A percentile compares a stretch with the other conserved stretches of the same genome.
phyloP scores from a whole-genome alignment of 2,888 invertebrate species.

The Thymelicus acteon region DNA sequence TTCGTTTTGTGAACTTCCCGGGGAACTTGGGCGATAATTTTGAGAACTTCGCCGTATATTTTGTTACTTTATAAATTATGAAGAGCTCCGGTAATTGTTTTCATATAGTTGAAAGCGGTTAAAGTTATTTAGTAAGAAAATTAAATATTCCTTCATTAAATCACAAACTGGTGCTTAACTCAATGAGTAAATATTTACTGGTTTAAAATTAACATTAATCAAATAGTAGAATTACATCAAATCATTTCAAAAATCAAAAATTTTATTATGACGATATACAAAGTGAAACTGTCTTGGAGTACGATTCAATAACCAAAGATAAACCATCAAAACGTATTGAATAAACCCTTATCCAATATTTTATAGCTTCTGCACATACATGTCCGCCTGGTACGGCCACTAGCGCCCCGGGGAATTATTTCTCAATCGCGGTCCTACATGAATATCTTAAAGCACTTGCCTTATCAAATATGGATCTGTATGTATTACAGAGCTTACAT shows the following conservation, averaged over 20 bases:
- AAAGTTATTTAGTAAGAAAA: constrained; percentile 14
- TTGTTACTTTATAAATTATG: constrained; percentile 42
- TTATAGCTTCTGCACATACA: constrained; percentile 2
- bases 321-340: constrained; percentile 1
- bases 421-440: constrained; percentile 56
- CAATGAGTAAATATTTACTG: background rate
- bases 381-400: constrained; percentile 11
- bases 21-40: constrained; percentile 45
- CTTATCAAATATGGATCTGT: constrained; percentile 61
- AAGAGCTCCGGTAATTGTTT: constrained; percentile 36
- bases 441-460: constrained; percentile 56
- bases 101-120: constrained; percentile 17
- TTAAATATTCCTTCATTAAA: constrained; percentile 5
- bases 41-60: constrained; percentile 41
- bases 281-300: no score
- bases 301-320: background rate
- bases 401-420: constrained; percentile 49
- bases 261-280: no score
- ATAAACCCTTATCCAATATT: constrained; percentile 8
- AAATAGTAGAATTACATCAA: no score
- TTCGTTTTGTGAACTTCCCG: constrained; percentile 30
- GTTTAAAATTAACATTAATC: no score
- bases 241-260: no score
- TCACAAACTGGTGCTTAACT: background rate
- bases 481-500: constrained; percentile 44